phyloP scores from a whole-genome alignment of 2,113 vertebrate species.

The Phylloscopus trochilus region DNA sequence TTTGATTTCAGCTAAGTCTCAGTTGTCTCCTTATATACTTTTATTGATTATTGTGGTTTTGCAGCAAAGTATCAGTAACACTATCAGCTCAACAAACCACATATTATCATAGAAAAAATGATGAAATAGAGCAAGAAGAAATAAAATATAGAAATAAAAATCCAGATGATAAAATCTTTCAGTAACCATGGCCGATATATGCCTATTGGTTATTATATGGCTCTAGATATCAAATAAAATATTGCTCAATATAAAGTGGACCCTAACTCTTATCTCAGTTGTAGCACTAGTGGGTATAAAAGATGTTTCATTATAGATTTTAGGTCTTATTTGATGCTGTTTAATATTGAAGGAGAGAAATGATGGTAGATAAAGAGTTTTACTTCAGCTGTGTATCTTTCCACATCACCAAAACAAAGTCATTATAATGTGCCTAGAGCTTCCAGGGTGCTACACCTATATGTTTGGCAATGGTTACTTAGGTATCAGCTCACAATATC shows the following conservation, averaged over 20 bases:
- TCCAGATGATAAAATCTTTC: neutral
- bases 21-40: neutral
- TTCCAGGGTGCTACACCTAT: neutral
- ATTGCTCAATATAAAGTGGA: neutral
- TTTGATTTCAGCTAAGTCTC: neutral
- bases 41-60: neutral
- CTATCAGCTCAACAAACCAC: neutral
- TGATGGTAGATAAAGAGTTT: neutral
- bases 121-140: neutral
- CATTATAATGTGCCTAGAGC: neutral
- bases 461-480: neutral
- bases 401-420: neutral
- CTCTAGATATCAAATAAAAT: neutral
- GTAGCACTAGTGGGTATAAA: neutral
- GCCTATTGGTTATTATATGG: neutral
- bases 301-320: neutral
- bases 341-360: neutral
- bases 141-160: neutral
- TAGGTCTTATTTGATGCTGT: neutral
- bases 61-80: neutral
- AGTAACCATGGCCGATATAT: neutral
- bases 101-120: neutral
- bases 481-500: neutral
- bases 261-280: neutral
- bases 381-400: neutral